These are phyloP conservation scores for Camponotus vicinus DNA, from an alignment of 1,140 invertebrate species.

Conservation along the genomic window DNA sequence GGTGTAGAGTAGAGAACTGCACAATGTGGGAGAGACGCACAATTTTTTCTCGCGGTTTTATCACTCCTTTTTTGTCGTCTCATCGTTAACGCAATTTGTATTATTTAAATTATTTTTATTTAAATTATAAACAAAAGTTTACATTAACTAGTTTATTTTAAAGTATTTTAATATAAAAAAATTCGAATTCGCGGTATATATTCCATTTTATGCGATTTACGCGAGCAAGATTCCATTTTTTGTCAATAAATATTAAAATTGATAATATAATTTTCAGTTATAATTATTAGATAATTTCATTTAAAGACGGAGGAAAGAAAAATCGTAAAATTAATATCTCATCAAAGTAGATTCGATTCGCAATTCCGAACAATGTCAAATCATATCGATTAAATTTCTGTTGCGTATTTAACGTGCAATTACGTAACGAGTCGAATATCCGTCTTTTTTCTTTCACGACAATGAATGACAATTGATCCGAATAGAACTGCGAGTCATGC, in stretches of 20 bases:
- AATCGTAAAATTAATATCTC: neutral
- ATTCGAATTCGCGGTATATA: neutral
- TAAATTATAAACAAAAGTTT: neutral
- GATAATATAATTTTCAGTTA: neutral
- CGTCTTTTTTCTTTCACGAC: conserved; percentile 36
- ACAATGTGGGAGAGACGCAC: conserved; percentile 55
- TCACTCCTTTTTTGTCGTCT: conserved; percentile 7
- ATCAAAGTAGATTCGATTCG: neutral
- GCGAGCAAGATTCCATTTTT: neutral
- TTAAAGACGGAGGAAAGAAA: neutral
- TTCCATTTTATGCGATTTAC: neutral
- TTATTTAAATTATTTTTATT: conserved; percentile 50
- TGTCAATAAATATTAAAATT: neutral
- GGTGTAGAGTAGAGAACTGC: conserved; percentile 41
- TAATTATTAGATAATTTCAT: neutral
- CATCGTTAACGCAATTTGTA: conserved; percentile 62
- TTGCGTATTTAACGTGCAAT: conserved; percentile 30
- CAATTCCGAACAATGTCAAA: neutral
- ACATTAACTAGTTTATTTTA: conserved; percentile 29
- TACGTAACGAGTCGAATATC: neutral
- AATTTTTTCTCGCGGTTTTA: conserved; percentile 51
- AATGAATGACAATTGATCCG: conserved; percentile 37
- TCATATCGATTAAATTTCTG: neutral
- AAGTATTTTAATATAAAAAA: too few species aligned
- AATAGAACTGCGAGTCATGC: conserved; percentile 29